Percentiles rank a stretch among this genome's conserved stretches.
Conservation (phyloP, 2,888 invertebrate genomes). For the Drosophila prolongata region DNA sequence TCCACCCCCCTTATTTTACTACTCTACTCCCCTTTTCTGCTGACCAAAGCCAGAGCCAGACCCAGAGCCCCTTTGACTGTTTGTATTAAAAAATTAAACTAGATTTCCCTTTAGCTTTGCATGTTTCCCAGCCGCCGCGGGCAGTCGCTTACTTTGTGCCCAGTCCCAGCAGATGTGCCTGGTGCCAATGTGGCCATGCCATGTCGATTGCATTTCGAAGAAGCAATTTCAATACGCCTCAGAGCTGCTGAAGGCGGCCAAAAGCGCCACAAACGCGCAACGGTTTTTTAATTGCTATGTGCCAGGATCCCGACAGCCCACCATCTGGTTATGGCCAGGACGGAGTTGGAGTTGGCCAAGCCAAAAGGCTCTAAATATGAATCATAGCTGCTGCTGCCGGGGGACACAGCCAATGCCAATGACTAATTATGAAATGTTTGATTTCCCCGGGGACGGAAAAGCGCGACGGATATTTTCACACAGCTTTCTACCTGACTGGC, state of each 20-base stretch:
- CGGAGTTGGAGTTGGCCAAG: slow-evolving; percentile 8
- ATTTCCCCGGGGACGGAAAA: slow-evolving; percentile 78
- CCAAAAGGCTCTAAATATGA: slow-evolving; percentile 36
- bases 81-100: slow-evolving; percentile 79
- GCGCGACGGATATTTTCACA: slow-evolving; percentile 69
- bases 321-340: not conserved
- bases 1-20: slow-evolving; percentile 16
- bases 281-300: slow-evolving; percentile 77
- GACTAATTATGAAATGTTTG: slow-evolving; percentile 84
- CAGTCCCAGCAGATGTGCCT: slow-evolving; percentile 23
- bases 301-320: slow-evolving; percentile 26
- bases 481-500: slow-evolving; percentile 33
- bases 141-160: slow-evolving; percentile 67
- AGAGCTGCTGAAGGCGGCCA: slow-evolving; percentile 56
- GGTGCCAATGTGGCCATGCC: slow-evolving; percentile 45
- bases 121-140: slow-evolving; percentile 62
- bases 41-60: slow-evolving; percentile 15
- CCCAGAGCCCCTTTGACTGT: slow-evolving; percentile 55
- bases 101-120: slow-evolving; percentile 77
- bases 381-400: slow-evolving; percentile 61
- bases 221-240: slow-evolving; percentile 77
- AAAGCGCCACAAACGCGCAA: slow-evolving; percentile 63
- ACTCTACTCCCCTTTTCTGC: slow-evolving; percentile 2
- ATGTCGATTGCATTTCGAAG: slow-evolving; percentile 74
- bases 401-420: slow-evolving; percentile 71